Base-by-base conservation (phyloP, 1,140 invertebrate species). In the Cheumatopsyche charites region DNA sequence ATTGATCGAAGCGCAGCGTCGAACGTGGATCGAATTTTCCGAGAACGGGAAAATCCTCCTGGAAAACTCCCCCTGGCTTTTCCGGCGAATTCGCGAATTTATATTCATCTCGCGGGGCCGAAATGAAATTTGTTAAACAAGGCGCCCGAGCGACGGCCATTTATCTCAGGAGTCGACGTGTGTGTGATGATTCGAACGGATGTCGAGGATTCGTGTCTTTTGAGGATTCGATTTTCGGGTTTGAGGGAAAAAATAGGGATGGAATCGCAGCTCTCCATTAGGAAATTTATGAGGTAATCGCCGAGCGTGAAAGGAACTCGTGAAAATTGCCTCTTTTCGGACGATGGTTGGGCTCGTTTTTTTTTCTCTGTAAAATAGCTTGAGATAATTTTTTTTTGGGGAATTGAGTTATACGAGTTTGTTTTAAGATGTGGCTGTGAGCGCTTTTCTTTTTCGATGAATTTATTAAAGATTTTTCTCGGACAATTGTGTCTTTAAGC, bases 81-180 rank as follows among this genome's bases (percentile, higher is more conserved):
- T 23, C 17, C 43, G 43, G n/a, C n/a, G 63, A 17, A 66, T 66
- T 68, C 45, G 15, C 26, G 47, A 55, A 68, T 68, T 68, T 68
- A 68, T 68, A 68, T 68, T 55, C 66, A 68, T 55, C 36, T 13
- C 7, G 45, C 23, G 23, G 5, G 61, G 69, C 43, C 29, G 58
- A 25, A 71, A 63, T 71, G 69, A 71, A 71, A 71, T 71, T 71
- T 71, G 69, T 71, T 71, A 52, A 71, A 71, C 69, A 63, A 71
- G 69, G 43, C 23, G 55, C 52, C 17, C 13, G 67, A 6, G 52
- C 29, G 43, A 26, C 11, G 52, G 17, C 41, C 67, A 67, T 67
- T 67, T 67, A 67, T 67, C 63, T 67, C 47, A 9, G 9, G 61
- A 25, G n/a, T n/a, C n/a, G n/a, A n/a, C n/a, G n/a, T n/a, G n/a